Evolutionary conservation across 1,140 invertebrate species (phyloP).

Genomic region (Heliconius melpomene): DNA sequence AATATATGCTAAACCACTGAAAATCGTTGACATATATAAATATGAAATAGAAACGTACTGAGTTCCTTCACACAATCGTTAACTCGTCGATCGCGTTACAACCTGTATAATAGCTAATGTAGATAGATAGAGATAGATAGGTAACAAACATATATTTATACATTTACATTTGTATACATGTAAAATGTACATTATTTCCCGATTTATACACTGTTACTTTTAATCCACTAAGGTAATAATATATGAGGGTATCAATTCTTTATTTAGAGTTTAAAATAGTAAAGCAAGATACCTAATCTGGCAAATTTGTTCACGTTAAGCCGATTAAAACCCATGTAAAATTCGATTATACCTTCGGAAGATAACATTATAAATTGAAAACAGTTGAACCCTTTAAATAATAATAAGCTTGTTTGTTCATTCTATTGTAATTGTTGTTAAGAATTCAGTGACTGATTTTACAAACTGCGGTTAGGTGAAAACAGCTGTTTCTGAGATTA

Average conservation of each 20-base stretch:
- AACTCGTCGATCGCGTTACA: too few species aligned
- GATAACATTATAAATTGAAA: conserved; percentile 9
- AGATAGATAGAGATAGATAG: too few species aligned
- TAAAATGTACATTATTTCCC: too few species aligned
- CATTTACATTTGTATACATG: too few species aligned
- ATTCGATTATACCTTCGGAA: not conserved
- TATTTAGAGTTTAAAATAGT: not conserved
- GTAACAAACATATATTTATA: too few species aligned
- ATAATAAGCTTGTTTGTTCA: not conserved
- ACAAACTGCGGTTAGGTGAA: not conserved
- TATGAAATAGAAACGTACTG: too few species aligned
- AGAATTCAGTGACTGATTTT: conserved; percentile 9
- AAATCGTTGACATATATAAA: too few species aligned
- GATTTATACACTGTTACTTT: too few species aligned
- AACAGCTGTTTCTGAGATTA: not conserved
- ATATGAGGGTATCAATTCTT: not conserved
- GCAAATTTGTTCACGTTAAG: conserved; percentile 6
- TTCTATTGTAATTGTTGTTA: not conserved
- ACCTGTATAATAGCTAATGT: too few species aligned
- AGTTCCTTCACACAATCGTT: too few species aligned
- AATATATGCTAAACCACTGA: too few species aligned
- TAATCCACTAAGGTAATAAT: not conserved
- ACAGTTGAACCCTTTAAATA: not conserved
- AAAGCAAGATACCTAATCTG: not conserved
- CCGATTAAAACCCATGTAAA: not conserved